Evolutionary conservation across 2,113 vertebrate species (phyloP).

Genomic region (Thermophis baileyi): DNA sequence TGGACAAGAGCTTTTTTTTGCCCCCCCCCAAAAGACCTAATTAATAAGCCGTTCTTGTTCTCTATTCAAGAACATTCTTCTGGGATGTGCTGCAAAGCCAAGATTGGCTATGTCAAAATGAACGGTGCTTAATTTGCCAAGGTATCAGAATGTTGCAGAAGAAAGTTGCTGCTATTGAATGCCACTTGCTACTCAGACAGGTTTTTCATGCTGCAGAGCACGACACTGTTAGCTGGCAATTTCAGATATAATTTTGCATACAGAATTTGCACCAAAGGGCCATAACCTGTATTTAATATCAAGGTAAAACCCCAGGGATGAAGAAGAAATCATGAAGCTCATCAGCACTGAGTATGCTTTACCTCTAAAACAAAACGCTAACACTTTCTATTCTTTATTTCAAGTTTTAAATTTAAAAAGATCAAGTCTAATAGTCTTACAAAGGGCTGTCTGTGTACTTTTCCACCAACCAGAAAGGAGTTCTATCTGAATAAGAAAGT

Average conservation of each 20-base stretch:
- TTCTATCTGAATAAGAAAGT: not conserved
- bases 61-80: not conserved
- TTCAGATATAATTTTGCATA: not conserved
- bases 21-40: too few relatives aligned
- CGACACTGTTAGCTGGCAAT: rapidly evolving
- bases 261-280: not conserved
- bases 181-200: not conserved
- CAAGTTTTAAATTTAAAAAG: not conserved
- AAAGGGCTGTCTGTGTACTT: not conserved
- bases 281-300: not conserved
- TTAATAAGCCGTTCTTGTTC: slow-evolving; percentile 32
- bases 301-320: not conserved
- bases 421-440: not conserved
- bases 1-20: slow-evolving; percentile 24
- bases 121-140: rapidly evolving
- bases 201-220: not conserved
- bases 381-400: not conserved
- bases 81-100: not conserved
- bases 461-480: not conserved
- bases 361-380: not conserved
- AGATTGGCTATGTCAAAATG: not conserved
- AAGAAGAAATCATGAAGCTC: not conserved
- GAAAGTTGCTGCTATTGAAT: not conserved
- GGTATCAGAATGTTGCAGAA: not conserved
- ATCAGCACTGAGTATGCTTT: not conserved